Conservation (phyloP, 2,113 vertebrate species). For the Pterophyllum scalare region DNA sequence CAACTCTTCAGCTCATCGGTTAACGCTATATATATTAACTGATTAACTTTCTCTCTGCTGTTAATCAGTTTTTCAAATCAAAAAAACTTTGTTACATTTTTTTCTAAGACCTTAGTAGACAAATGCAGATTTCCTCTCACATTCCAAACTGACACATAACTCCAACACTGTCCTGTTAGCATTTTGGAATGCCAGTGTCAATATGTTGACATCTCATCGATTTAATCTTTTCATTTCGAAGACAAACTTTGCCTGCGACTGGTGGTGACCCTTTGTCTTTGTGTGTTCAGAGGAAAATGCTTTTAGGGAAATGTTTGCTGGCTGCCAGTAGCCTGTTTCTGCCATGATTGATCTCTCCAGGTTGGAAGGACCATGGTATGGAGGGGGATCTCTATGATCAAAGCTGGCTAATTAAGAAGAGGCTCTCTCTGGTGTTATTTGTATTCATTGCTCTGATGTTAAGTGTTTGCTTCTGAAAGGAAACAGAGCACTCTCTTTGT, state of each 20-base stretch:
- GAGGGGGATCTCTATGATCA: constrained; percentile 74
- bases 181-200: background rate
- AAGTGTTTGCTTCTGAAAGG: constrained; percentile 78
- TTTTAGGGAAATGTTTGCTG: constrained; percentile 70
- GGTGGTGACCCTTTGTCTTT: constrained; percentile 55
- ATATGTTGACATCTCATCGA: constrained; percentile 18
- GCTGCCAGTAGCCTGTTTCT: constrained; percentile 55
- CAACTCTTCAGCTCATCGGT: no score
- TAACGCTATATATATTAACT: background rate
- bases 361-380: constrained; percentile 50
- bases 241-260: constrained; percentile 55
- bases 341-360: constrained; percentile 71
- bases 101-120: background rate
- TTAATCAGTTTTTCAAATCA: background rate
- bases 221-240: constrained; percentile 52
- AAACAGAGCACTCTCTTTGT: constrained; percentile 75
- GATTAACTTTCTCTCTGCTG: no score
- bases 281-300: constrained; percentile 66
- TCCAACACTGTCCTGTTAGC: background rate
- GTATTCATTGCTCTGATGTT: constrained; percentile 79
- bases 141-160: background rate
- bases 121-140: background rate
- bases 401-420: constrained; percentile 78
- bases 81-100: background rate
- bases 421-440: constrained; percentile 72